Conservation (phyloP, 2,888 invertebrate genomes). For the Mythimna albipuncta region DNA sequence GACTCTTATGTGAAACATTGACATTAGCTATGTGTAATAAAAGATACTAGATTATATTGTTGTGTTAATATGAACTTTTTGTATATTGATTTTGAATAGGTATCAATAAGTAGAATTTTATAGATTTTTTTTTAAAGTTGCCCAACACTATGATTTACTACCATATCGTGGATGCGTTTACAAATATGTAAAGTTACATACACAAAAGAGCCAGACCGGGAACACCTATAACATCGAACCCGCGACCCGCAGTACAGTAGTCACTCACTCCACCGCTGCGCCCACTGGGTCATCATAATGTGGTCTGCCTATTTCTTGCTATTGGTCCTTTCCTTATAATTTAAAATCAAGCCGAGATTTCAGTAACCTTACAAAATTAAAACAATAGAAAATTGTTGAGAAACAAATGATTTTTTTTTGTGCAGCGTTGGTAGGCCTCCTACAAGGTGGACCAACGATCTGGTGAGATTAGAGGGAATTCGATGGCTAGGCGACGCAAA, state of each 20-base stretch:
- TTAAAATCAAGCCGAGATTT: not conserved
- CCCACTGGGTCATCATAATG: not conserved
- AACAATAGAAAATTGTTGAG: not conserved
- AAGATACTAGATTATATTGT: conserved; percentile 35
- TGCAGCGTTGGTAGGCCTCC: not conserved
- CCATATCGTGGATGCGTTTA: no score
- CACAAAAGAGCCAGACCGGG: no score
- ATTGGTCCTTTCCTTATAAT: not conserved
- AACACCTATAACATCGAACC: no score
- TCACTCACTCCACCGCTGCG: no score
- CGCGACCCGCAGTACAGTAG: no score
- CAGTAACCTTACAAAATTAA: not conserved
- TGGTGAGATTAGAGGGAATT: no score
- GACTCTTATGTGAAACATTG: conserved; percentile 42
- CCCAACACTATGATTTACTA: no score
- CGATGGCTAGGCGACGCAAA: no score
- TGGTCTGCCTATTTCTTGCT: not conserved
- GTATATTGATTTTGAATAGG: conserved; percentile 26
- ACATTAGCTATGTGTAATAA: conserved; percentile 34
- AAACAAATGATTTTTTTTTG: not conserved
- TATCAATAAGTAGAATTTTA: not conserved
- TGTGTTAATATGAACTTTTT: conserved; percentile 1
- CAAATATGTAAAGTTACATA: no score
- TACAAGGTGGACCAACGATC: no score
- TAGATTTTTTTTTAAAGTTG: no score